A percentile compares a stretch with the other conserved stretches of the same genome.
Evolutionary conservation across 2,888 invertebrate genomes (phyloP).

Genomic region (Myopa tessellatipennis): DNA sequence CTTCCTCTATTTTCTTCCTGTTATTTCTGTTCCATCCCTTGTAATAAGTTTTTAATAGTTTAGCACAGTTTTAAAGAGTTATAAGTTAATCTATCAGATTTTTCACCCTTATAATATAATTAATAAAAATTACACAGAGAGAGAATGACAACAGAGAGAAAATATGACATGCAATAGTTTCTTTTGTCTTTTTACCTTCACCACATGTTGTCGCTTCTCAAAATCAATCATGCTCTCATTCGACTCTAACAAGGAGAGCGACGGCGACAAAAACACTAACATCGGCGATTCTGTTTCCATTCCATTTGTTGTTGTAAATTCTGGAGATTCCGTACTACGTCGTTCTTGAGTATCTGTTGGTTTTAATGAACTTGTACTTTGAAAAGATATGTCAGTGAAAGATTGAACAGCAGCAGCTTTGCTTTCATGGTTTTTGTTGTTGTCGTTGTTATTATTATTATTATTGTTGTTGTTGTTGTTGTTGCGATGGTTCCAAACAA

Average conservation of each 20-base stretch:
- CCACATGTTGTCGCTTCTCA: slow-evolving; percentile 66
- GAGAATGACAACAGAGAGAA: no score
- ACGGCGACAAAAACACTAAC: neutral
- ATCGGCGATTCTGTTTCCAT: slow-evolving; percentile 15
- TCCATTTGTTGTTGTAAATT: neutral
- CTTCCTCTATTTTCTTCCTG: no score
- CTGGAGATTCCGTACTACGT: neutral
- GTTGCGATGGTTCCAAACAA: slow-evolving; percentile 47
- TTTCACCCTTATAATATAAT: no score
- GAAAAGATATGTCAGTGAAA: no score
- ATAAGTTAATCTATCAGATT: no score
- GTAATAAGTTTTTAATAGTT: no score
- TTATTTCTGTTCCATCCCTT: no score
- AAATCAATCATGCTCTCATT: slow-evolving; percentile 61
- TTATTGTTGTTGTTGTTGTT: neutral
- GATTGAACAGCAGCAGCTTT: neutral
- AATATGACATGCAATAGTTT: no score
- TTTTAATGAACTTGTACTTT: neutral
- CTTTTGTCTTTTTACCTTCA: slow-evolving; percentile 58
- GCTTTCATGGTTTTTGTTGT: neutral
- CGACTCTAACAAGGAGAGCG: slow-evolving; percentile 48
- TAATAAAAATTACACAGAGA: no score
- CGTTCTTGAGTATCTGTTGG: neutral
- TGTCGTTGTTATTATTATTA: neutral
- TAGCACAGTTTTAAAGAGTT: no score